These are phyloP conservation scores for Glaucopsyche alexis DNA, from an alignment of 2,888 invertebrate species.

Conservation along the genomic window DNA sequence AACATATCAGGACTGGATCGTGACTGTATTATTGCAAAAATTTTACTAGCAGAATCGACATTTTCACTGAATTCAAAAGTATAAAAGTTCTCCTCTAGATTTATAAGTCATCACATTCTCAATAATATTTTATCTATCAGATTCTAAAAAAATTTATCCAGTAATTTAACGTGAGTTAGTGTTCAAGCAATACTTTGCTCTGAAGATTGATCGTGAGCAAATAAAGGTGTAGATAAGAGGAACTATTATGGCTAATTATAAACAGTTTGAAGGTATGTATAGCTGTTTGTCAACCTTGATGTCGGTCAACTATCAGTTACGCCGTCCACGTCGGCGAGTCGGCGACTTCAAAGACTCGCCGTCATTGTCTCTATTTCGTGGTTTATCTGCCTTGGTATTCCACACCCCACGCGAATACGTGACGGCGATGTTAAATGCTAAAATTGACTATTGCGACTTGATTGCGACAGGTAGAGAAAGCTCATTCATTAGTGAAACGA, in stretches of 20 bases:
- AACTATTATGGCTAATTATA: conserved; percentile 26
- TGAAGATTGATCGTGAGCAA: too few species aligned
- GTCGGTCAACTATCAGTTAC: conserved; percentile 28
- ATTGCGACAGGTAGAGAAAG: conserved; percentile 18
- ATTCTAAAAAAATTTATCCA: too few species aligned
- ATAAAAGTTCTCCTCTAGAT: too few species aligned
- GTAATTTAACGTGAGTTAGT: too few species aligned
- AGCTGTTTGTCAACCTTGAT: conserved; percentile 23
- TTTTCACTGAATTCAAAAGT: too few species aligned
- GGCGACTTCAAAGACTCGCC: conserved; percentile 29
- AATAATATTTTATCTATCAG: too few species aligned
- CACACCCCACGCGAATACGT: conserved; percentile 50
- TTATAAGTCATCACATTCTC: too few species aligned
- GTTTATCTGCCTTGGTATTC: conserved; percentile 56
- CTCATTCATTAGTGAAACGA: background rate
- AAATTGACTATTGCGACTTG: conserved; percentile 46
- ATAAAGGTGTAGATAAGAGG: background rate
- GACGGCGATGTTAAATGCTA: conserved; percentile 53
- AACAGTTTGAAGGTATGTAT: conserved; percentile 13
- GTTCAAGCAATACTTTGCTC: too few species aligned
- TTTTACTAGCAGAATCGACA: too few species aligned
- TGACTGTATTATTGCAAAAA: too few species aligned
- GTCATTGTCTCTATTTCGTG: conserved; percentile 62
- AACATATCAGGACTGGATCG: too few species aligned
- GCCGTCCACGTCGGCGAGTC: conserved; percentile 15